Percentiles rank a stretch among this genome's conserved stretches.
Evolutionary conservation across 2,888 invertebrate species (phyloP).

Genomic region (Agrochola lychnidis): DNA sequence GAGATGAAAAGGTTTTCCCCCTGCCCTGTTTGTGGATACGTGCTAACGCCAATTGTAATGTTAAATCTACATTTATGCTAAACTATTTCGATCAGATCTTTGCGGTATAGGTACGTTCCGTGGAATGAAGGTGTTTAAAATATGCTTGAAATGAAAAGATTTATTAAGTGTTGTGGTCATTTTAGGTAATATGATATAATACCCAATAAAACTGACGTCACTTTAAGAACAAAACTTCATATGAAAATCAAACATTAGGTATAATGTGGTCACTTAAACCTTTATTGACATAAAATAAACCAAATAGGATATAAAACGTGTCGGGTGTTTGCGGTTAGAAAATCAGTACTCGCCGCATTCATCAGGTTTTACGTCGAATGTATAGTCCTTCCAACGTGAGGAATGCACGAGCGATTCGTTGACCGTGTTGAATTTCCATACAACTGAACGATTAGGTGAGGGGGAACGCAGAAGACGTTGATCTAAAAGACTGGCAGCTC

Average conservation of each 20-base stretch:
- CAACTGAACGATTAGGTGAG: constrained; percentile 70
- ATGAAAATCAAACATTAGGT: neutral
- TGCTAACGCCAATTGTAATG: constrained; percentile 83
- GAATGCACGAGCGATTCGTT: constrained; percentile 84
- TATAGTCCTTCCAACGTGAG: constrained; percentile 82
- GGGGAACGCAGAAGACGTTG: constrained; percentile 76
- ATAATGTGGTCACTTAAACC: constrained; percentile 33
- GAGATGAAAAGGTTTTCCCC: constrained; percentile 79
- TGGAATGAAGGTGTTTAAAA: constrained; percentile 77
- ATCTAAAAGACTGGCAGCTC: constrained; percentile 80
- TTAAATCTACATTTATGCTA: constrained; percentile 89
- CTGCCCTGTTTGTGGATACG: constrained; percentile 70
- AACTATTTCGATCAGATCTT: constrained; percentile 89
- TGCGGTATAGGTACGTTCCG: constrained; percentile 73
- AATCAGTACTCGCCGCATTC: constrained; percentile 66
- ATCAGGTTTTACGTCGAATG: constrained; percentile 73
- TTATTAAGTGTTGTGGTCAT: constrained; percentile 30
- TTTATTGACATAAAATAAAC: constrained; percentile 58
- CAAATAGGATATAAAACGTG: constrained; percentile 27
- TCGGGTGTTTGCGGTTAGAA: neutral
- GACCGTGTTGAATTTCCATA: constrained; percentile 87
- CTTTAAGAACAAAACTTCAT: neutral
- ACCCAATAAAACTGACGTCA: neutral
- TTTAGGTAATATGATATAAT: constrained; percentile 41
- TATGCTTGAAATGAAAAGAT: constrained; percentile 42